Evolutionary conservation across 2,797 vertebrate species (phyloP).

Genomic region (Mus caroli): DNA sequence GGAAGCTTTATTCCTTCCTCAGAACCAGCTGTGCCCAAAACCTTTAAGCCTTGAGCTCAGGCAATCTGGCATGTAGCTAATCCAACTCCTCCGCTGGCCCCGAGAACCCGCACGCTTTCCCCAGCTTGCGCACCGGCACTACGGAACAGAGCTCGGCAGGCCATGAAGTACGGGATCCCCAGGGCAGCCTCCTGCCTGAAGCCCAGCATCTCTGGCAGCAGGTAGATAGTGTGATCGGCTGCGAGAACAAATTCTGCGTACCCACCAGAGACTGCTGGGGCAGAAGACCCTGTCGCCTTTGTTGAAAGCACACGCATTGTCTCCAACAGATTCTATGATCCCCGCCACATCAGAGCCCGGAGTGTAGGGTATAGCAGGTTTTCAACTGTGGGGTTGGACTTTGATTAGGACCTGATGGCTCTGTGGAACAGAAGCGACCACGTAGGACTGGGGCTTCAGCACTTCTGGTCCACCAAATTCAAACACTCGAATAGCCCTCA

Average conservation of each 20-base stretch:
- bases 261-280: conserved; percentile 89
- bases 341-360: conserved; percentile 94
- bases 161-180: conserved; percentile 95
- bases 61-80: conserved; percentile 94
- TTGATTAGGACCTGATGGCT: conserved; percentile 94
- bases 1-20: conserved; percentile 88
- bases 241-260: conserved; percentile 94
- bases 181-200: conserved; percentile 94
- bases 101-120: no score
- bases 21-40: conserved; percentile 95
- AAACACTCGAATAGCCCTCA: conserved; percentile 93
- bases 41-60: conserved; percentile 92
- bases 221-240: conserved; percentile 89
- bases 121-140: conserved; percentile 76
- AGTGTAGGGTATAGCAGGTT: conserved; percentile 93
- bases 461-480: conserved; percentile 95
- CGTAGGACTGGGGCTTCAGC: conserved; percentile 89
- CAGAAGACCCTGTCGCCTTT: conserved; percentile 95
- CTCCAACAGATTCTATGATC: conserved; percentile 91
- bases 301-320: conserved; percentile 91
- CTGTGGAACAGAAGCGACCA: conserved; percentile 90
- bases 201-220: conserved; percentile 90
- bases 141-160: conserved; percentile 93
- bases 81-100: conserved; percentile 87
- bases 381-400: conserved; percentile 93